A percentile compares a stretch with the other conserved stretches of the same genome.
Evolutionary conservation across 2,888 invertebrate genomes (phyloP).

Genomic region (Hydrotaea cyrtoneurina): DNA sequence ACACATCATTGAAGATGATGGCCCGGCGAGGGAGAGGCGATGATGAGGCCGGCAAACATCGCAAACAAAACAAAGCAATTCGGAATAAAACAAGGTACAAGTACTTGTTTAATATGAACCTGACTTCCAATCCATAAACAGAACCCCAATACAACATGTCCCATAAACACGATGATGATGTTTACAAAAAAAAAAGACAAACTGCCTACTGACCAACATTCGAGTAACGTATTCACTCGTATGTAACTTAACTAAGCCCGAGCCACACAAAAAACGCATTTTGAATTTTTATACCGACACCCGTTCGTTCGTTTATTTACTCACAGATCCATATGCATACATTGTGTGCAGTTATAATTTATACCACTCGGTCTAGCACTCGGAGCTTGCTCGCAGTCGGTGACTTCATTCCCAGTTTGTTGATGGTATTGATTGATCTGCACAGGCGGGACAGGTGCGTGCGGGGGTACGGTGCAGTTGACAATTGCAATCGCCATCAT

Average conservation of each 20-base stretch:
- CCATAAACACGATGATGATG: neutral
- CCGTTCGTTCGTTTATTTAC: neutral
- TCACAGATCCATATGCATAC: neutral
- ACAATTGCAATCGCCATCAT: neutral
- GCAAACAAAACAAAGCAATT: neutral
- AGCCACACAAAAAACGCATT: constrained; percentile 35
- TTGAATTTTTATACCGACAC: constrained; percentile 42
- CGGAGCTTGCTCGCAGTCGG: neutral
- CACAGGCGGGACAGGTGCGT: neutral
- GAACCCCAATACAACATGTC: neutral
- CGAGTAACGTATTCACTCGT: too few species aligned
- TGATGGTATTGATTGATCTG: too few species aligned
- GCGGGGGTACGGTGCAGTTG: neutral
- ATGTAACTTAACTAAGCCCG: constrained; percentile 40
- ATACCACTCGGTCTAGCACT: neutral
- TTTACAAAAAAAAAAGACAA: neutral
- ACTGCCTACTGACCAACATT: too few species aligned
- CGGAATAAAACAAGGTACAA: constrained; percentile 15
- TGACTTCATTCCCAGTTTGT: neutral
- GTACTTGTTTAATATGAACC: constrained; percentile 40
- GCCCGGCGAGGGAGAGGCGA: neutral
- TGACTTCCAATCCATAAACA: constrained; percentile 41
- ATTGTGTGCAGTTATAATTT: constrained; percentile 40
- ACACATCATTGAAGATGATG: constrained; percentile 16
- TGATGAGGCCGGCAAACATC: neutral